Evolutionary conservation across 2,113 vertebrate species (phyloP).

Genomic region (Synchiropus splendidus): DNA sequence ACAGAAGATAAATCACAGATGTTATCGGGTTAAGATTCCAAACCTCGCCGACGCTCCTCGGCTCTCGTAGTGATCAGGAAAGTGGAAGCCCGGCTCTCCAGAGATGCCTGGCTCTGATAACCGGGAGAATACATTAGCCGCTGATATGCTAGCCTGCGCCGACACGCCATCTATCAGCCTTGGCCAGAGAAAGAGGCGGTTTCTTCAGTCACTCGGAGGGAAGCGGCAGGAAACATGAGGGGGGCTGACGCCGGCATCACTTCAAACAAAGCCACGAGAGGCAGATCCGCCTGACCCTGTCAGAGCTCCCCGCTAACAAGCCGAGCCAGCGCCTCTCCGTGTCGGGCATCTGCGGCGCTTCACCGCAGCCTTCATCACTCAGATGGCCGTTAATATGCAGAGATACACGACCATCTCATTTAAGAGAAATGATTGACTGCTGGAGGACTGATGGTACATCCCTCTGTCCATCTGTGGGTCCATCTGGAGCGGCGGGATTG

Average conservation of each 20-base stretch:
- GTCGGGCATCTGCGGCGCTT: slow-evolving; percentile 26
- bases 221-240: slow-evolving; percentile 21
- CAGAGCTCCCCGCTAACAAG: slow-evolving; percentile 42
- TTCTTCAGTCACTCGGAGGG: slow-evolving; percentile 11
- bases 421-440: slow-evolving; percentile 42
- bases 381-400: slow-evolving; percentile 30
- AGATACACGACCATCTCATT: slow-evolving; percentile 45
- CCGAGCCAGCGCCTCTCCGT: slow-evolving; percentile 22
- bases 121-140: slow-evolving; percentile 18
- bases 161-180: slow-evolving; percentile 28
- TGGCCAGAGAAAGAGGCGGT: background rate
- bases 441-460: slow-evolving; percentile 44
- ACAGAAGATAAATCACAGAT: slow-evolving; percentile 50
- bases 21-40: slow-evolving; percentile 47
- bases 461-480: slow-evolving; percentile 65
- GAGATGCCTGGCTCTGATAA: slow-evolving; percentile 40
- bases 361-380: slow-evolving; percentile 13
- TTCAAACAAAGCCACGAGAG: slow-evolving; percentile 21
- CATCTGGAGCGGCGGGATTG: slow-evolving; percentile 54
- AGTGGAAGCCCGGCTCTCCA: slow-evolving; percentile 26
- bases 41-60: slow-evolving; percentile 13
- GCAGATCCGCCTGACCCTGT: slow-evolving; percentile 36
- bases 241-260: slow-evolving; percentile 25
- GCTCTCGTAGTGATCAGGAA: slow-evolving; percentile 39
- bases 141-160: slow-evolving; percentile 38